A percentile compares a stretch with the other conserved stretches of the same genome.
Evolutionary conservation across 2,888 invertebrate genomes (phyloP).

Genomic region (Lordiphosa fenestrarum): DNA sequence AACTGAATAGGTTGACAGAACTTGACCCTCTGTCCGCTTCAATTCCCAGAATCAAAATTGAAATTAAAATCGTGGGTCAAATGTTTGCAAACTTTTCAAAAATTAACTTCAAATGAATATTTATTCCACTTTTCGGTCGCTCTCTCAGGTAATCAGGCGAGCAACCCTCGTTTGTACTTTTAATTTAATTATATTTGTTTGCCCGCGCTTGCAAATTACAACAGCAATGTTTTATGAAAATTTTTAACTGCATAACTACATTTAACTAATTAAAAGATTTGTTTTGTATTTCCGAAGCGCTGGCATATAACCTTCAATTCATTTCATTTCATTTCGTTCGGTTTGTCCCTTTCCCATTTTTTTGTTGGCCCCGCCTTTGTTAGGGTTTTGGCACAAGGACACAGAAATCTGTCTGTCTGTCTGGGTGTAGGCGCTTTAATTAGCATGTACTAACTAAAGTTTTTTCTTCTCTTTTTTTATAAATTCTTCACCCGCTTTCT

Average conservation of each 20-base stretch:
- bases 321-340: constrained; percentile 4
- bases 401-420: constrained; percentile 14
- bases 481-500: constrained; percentile 22
- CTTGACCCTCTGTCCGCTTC: too few species aligned
- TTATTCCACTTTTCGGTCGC: too few species aligned
- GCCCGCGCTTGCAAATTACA: constrained; percentile 27
- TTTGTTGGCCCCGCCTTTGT: constrained; percentile 7
- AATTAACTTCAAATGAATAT: too few species aligned
- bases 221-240: constrained; percentile 10
- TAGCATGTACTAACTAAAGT: constrained; percentile 17
- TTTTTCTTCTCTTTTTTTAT: background rate
- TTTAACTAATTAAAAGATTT: constrained; percentile 12
- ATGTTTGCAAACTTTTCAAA: too few species aligned
- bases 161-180: constrained; percentile 18
- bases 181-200: constrained; percentile 38
- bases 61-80: too few species aligned
- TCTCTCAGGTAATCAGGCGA: too few species aligned
- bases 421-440: constrained; percentile 26
- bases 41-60: too few species aligned
- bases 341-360: background rate
- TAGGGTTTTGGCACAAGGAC: constrained; percentile 12
- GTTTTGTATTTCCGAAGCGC: background rate
- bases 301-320: constrained; percentile 22
- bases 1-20: too few species aligned
- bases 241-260: background rate